Evolutionary conservation across 1,140 invertebrate species (phyloP).

Genomic region (Sarcophaga bullata): DNA sequence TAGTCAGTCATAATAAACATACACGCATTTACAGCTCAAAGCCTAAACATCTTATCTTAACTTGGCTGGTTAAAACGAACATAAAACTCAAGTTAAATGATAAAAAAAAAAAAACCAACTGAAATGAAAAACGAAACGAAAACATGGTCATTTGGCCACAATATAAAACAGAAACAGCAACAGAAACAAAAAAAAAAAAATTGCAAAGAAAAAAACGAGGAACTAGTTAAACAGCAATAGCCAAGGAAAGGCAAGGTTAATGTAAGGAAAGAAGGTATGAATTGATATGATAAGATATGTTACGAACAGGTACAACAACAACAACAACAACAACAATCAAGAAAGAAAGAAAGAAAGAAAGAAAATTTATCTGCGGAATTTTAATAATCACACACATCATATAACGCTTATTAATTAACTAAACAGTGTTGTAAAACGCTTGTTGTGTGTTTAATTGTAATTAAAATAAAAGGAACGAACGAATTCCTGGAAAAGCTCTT

Average conservation of each 20-base stretch:
- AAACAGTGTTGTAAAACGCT: neutral
- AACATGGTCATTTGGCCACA: too few species aligned
- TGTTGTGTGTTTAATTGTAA: too few species aligned
- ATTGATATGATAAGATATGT: neutral
- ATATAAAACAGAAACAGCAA: neutral
- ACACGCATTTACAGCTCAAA: conserved; percentile 30
- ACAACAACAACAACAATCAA: neutral
- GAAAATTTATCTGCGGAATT: conserved; percentile 23
- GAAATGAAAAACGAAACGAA: neutral
- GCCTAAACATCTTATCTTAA: conserved; percentile 36
- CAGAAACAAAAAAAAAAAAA: neutral
- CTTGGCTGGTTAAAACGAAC: conserved; percentile 12
- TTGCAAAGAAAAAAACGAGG: neutral
- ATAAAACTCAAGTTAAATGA: conserved; percentile 24
- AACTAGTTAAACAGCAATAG: conserved; percentile 17
- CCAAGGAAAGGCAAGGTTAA: neutral
- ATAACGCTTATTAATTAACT: conserved; percentile 36
- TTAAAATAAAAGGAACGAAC: too few species aligned
- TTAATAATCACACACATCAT: conserved; percentile 32
- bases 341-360: neutral
- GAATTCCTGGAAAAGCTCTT: neutral
- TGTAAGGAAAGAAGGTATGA: neutral
- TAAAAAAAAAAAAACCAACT: conserved; percentile 9
- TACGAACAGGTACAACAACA: too few species aligned
- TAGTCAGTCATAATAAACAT: neutral